Evolutionary conservation across 92 coral and sea anemone genomes (phyloP), one percentile per base, ranked within the genome.

Genomic region (Zoanthus sociatus): DNA sequence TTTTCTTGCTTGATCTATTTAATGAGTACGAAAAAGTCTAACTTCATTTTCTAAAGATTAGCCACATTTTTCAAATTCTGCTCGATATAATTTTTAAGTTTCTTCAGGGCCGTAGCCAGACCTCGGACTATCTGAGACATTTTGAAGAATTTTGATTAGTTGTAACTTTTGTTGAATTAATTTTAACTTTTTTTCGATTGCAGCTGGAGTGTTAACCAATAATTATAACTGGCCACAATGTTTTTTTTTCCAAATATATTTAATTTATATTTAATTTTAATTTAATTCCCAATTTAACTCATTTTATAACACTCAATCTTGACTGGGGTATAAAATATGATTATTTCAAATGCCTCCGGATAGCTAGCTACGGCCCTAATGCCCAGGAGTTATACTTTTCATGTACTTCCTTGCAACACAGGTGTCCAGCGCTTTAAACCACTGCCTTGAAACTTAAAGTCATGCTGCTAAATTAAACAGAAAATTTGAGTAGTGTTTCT

Each of bases 281-380:
- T 33, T 33, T 33, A 33, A 1, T 33, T 33, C 42, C 3, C 42
- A 33, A 33, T n/a, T n/a, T n/a, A 33, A 33, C 42, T 33, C 42
- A 33, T 33, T 33, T 33, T 33, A 33, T 33, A 33, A 33, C 42
- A 33, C 42, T 33, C 42, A 3, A 33, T 3, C 1, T 3, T 33
- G 42, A 33, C 3, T 33, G 42, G 42, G 42, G 42, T 33, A 33
- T 33, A 61, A 61, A 61, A 50, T 50, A 50, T 50, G 54, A 10
- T 50, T 50, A 50, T 7, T 50, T 50, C 6, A 3, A 50, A 31
- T 73, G 77, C 26, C 77, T 73, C 77, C 9, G 14, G 77, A 73
- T 44, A 73, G 51, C 77, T 45, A 73, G 77, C 77, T 73, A 73
- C 77, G 45, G 77, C 77, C 77, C 77, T 73, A 12, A 37, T 73